Evolutionary conservation across 2,888 invertebrate species (phyloP), one percentile per base, ranked within the genome.

Genomic region (Thysanoteuthis rhombus): DNA sequence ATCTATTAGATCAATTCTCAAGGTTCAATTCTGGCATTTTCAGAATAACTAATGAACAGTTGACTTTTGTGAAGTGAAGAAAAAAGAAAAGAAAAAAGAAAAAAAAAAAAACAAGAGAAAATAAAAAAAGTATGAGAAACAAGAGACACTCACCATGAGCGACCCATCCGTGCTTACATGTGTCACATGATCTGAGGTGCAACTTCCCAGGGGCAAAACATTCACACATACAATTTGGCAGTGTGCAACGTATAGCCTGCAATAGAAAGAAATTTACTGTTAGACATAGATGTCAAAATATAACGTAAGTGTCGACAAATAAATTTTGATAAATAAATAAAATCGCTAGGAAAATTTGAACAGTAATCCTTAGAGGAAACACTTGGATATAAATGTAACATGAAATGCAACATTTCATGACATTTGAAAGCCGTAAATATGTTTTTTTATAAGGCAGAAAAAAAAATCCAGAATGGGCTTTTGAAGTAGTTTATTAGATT

Each of bases 91-190:
- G 12, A 0, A 75, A 75, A 1, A 19, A n/a, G 10, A 58, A 75
- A 75, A 12, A 12, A 75, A 75, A 75, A n/a, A 16, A 2, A 36
- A 75, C 36, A 58, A 5, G 2, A 58, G 25, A 28, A 32, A 8
- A 10, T 25, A 58, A 58, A 10, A 4, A 4, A 52, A 52, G 25
- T 32, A 90, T 3, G 90, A 90, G 52, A 52, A 52, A 52, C 22
- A 52, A 32, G 91, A 39, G 36, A 91, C 39, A 96, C 98, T 98
- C 97, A 98, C 98, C 98, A 97, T 98, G 98, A 95, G 98, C 98
- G 94, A 98, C 98, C 98, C 98, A 98, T 95, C 98, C 98, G 97
- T 98, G 98, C 95, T 98, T 98, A 97, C 98, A 98, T 95, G 97
- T 97, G 96, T 98, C 98, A 97, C 98, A 98, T 96, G 97, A 98